phyloP scores from a whole-genome alignment of 2,113 vertebrate genomes.

The Amia ocellicauda region DNA sequence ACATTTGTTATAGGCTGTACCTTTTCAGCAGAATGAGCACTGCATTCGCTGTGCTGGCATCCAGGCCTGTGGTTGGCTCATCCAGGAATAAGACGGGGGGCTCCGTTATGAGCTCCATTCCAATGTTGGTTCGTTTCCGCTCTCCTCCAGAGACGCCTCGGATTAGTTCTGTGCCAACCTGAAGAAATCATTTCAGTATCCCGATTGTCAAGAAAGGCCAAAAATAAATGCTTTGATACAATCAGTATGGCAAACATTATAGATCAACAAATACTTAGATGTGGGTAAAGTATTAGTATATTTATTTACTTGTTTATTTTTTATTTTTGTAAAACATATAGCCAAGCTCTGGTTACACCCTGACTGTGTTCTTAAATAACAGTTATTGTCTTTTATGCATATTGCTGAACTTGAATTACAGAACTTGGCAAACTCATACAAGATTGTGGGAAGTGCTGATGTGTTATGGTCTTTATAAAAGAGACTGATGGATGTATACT shows the following conservation, averaged over 20 bases:
- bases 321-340: too few species aligned
- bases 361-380: too few species aligned
- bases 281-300: too few species aligned
- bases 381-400: too few species aligned
- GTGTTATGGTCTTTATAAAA: too few species aligned
- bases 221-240: neutral
- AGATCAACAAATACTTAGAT: too few species aligned
- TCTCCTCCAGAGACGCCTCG: constrained; percentile 49
- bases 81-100: constrained; percentile 46
- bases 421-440: too few species aligned
- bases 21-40: constrained; percentile 48
- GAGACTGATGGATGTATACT: constrained; percentile 16
- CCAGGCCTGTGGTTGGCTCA: constrained; percentile 46
- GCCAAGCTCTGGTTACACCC: too few species aligned
- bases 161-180: constrained; percentile 52
- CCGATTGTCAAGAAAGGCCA: neutral
- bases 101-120: constrained; percentile 50
- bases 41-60: constrained; percentile 47
- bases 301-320: too few species aligned
- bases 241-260: neutral
- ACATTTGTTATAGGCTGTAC: too few species aligned
- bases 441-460: too few species aligned
- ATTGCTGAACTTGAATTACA: too few species aligned
- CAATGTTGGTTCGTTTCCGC: constrained; percentile 49
- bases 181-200: neutral